Evolutionary conservation across 2,888 invertebrate species (phyloP).

Genomic region (Polydrusus tereticollis): DNA sequence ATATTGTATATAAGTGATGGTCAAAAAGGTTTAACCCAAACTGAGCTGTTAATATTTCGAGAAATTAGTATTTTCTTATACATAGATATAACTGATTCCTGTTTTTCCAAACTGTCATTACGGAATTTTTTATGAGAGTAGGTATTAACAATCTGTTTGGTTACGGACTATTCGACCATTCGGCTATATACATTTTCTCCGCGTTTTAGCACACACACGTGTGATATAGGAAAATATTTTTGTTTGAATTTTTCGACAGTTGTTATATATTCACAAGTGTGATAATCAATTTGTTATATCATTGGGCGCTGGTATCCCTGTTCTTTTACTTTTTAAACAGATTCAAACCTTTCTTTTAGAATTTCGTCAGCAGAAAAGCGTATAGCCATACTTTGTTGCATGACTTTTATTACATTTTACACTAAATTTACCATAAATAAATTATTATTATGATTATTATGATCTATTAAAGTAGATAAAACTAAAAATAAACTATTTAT

Average conservation of each 20-base stretch:
- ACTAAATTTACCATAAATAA: conserved; percentile 65
- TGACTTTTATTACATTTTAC: conserved; percentile 68
- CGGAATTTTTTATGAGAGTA: neutral
- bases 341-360: neutral
- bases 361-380: conserved; percentile 26
- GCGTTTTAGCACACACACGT: conserved; percentile 28
- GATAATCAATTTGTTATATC: conserved; percentile 60
- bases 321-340: conserved; percentile 12
- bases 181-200: conserved; percentile 21
- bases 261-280: conserved; percentile 56
- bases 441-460: conserved; percentile 62
- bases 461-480: conserved; percentile 65
- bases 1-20: neutral
- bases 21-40: neutral
- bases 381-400: conserved; percentile 67
- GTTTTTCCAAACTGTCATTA: no score
- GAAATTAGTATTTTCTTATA: neutral
- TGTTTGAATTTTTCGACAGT: conserved; percentile 40
- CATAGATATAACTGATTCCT: no score
- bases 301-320: conserved; percentile 26
- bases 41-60: neutral
- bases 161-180: neutral
- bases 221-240: conserved; percentile 37
- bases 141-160: neutral
- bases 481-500: conserved; percentile 66